Base-by-base conservation (phyloP, 1,140 invertebrate genomes). In the Macrotrachela quadricornifera region DNA sequence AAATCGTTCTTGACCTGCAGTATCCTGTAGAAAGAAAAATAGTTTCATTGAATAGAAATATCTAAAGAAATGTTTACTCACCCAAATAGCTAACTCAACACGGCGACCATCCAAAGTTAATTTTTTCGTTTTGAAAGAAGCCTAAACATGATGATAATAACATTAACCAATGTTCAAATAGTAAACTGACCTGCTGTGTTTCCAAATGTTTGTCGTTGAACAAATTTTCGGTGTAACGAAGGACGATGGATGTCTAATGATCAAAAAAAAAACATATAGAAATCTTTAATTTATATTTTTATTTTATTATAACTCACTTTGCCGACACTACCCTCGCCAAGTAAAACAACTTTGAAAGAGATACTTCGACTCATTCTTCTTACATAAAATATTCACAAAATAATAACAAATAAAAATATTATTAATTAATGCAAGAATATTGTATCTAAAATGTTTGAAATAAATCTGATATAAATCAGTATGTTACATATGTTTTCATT, bases 261-360 rank as follows among this genome's bases (percentile, higher is more conserved):
- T 4, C 2, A 44, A 4, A 18, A 44, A 44, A 6, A 18, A 15
- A 15, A 15, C n/a, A 9, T 44, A n/a, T n/a, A n/a, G n/a, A n/a
- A n/a, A n/a, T n/a, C n/a, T n/a, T n/a, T n/a, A n/a, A n/a, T 44
- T 15, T 44, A 44, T 44, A 4, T 18, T 44, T 44, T 18, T n/a
- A 44, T 18, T 9, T 15, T 15, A 2, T 30, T 8, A 30, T 4
- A 30, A 4, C 21, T 44, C 9, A 44, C n/a, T 18, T 15, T 97
- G 14, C 92, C 92, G 39, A 96, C 91, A 68, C 86, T 90, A 55
- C 92, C 92, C 75, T 97, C 90, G 3, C 92, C 92, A 12, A 97
- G 73, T 43, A 97, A 73, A 40, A 97, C 91, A 46, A 95, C 81
- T 79, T 96, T 96, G 68, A 94, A 94, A 47, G 66, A 67, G 53